Conservation (phyloP, 2,113 vertebrate genomes). For the Ictidomys tridecemlineatus region DNA sequence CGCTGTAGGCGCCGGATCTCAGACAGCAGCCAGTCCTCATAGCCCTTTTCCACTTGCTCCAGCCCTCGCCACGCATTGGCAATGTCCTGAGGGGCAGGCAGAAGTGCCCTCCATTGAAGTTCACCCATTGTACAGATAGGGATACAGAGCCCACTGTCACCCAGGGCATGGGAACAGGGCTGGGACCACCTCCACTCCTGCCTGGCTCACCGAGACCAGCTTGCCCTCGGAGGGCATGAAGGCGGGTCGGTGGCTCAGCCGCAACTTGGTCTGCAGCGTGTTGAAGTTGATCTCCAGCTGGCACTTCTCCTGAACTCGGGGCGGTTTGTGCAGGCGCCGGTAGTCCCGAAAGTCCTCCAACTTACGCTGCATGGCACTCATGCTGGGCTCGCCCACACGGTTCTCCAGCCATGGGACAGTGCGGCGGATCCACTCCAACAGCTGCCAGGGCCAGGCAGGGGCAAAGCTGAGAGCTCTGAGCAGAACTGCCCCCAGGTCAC, state of each 20-base stretch:
- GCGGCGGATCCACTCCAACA: conserved; percentile 93
- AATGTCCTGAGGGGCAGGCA: conserved; percentile 89
- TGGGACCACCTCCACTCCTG: not conserved
- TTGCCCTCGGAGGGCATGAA: conserved; percentile 98
- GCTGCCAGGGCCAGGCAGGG: conserved; percentile 76
- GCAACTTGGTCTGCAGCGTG: conserved; percentile 96
- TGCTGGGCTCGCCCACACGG: conserved; percentile 91
- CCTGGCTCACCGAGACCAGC: conserved; percentile 94
- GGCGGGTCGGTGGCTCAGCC: conserved; percentile 95
- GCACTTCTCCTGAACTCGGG: conserved; percentile 95
- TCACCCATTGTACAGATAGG: not conserved
- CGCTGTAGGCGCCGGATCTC: conserved; percentile 95
- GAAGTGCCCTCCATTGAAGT: not conserved
- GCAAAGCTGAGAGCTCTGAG: not conserved
- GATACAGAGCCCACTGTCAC: not conserved
- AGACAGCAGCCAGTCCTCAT: conserved; percentile 95
- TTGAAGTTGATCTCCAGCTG: conserved; percentile 98
- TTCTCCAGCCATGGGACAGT: conserved; percentile 94
- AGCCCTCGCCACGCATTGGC: conserved; percentile 95
- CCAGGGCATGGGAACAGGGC: not conserved
- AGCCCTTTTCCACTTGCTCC: conserved; percentile 95
- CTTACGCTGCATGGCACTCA: conserved; percentile 95
- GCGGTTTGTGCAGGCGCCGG: conserved; percentile 94
- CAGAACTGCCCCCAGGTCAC: not conserved
- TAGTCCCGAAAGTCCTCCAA: conserved; percentile 96